Evolutionary conservation across 2,113 vertebrate genomes (phyloP), one percentile per base, ranked within the genome.

Genomic region (Aspidoscelis tigris): DNA sequence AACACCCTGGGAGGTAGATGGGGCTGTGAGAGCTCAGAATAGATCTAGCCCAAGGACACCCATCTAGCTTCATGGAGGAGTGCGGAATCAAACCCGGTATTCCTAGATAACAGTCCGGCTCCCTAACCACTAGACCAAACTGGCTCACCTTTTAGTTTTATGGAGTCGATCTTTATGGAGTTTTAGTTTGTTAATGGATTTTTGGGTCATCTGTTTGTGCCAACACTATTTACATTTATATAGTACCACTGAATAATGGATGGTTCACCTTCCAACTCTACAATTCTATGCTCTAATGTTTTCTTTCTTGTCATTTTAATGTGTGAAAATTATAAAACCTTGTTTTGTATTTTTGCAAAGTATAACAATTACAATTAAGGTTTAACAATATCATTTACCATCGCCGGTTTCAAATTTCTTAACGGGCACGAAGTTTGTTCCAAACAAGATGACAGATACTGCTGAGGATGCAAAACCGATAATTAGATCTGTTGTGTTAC

Each of bases 331-430:
- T 81, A 84, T 2, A 24, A 6, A 33, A 86, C 1, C 33, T 80
- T 68, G 66, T 70, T 7, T 10, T 43, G 53, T 50, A 55, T 55
- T 20, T 21, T 8, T 21, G 10, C 20, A 50, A 39, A 43, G 21
- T 26, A 84, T 58, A 44, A 24, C 5, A 55, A 44, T 12, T 44
- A 7, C 5, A 78, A 50, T 33, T 71, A 71, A 24, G 26, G 39
- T 70, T 69, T 55, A 12, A 78, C 24, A 22, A 44, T 43, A 53
- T 18, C 10, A 3, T n/a, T 96, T 94, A 98, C 98, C 97, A 87
- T 99, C 97, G 0, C 98, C 97, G 53, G 96, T 97, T 73, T 98
- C 96, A 82, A 96, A 96, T 82, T 95, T 97, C 92, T 99, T 99
- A 33, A 98, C 92, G 11, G 98, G 97, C 43, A 98, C 97, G 85